phyloP scores from a whole-genome alignment of 2,888 invertebrate genomes.

The Ophion ventricosus region DNA sequence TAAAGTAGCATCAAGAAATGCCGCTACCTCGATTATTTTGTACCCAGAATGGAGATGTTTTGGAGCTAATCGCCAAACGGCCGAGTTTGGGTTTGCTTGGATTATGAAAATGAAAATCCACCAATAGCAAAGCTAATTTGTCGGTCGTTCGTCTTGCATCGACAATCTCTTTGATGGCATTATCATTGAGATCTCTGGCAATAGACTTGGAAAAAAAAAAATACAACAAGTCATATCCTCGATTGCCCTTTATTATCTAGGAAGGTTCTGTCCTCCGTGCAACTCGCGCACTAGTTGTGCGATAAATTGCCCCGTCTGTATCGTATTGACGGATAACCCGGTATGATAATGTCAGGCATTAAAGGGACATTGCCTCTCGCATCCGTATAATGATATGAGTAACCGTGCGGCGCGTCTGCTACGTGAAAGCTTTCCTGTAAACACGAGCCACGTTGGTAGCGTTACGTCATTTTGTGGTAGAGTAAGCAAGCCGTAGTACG shows the following conservation, averaged over 20 bases:
- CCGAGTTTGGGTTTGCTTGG: no score
- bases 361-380: conserved; percentile 68
- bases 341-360: conserved; percentile 68
- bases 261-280: background rate
- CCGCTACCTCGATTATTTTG: no score
- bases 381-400: conserved; percentile 53
- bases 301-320: conserved; percentile 20
- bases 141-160: background rate
- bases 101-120: no score
- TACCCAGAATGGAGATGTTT: no score
- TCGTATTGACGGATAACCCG: conserved; percentile 32
- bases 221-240: background rate
- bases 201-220: background rate
- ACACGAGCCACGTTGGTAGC: conserved; percentile 26
- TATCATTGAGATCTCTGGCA: background rate
- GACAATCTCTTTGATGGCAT: background rate
- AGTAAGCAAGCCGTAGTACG: conserved; percentile 61
- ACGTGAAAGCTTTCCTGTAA: conserved; percentile 42
- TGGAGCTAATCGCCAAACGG: no score
- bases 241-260: background rate
- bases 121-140: background rate
- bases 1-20: no score
- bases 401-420: conserved; percentile 56
- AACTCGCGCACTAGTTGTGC: background rate
- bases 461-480: conserved; percentile 67